Conservation (phyloP, 2,113 vertebrate genomes). For the Condylura cristata region DNA sequence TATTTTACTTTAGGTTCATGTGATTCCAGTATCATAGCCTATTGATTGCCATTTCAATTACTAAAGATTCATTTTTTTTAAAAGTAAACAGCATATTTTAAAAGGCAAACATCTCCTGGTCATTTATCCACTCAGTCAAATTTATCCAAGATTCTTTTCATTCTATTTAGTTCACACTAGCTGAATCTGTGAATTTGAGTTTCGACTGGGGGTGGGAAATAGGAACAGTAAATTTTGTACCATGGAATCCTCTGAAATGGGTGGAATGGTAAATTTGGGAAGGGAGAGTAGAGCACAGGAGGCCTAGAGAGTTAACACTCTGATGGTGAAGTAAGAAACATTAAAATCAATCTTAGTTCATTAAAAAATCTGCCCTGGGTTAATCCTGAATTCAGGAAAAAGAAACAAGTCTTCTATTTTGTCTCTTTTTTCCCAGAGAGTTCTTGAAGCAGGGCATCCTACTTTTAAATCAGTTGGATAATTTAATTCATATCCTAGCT, state of each 20-base stretch:
- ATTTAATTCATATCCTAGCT: neutral
- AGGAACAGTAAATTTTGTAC: neutral
- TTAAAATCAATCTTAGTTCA: neutral
- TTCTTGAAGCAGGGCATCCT: neutral
- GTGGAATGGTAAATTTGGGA: neutral
- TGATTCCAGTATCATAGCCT: neutral
- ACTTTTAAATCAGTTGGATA: neutral
- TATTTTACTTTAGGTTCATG: neutral
- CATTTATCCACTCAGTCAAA: slow-evolving; percentile 11
- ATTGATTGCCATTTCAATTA: neutral
- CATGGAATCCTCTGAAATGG: neutral
- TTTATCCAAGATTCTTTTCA: slow-evolving; percentile 27
- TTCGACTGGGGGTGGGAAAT: neutral
- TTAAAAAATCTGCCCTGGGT: neutral
- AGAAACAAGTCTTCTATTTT: neutral
- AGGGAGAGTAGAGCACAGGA: neutral
- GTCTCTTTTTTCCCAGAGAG: neutral
- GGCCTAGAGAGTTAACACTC: neutral
- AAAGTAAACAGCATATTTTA: neutral
- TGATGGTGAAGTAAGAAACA: neutral
- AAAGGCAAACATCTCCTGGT: neutral
- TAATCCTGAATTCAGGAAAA: neutral
- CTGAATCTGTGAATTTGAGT: neutral
- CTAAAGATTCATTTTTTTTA: neutral
- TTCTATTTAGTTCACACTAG: neutral